Evolutionary conservation across 2,113 vertebrate species (phyloP).

Genomic region (Ploceus nigricollis): DNA sequence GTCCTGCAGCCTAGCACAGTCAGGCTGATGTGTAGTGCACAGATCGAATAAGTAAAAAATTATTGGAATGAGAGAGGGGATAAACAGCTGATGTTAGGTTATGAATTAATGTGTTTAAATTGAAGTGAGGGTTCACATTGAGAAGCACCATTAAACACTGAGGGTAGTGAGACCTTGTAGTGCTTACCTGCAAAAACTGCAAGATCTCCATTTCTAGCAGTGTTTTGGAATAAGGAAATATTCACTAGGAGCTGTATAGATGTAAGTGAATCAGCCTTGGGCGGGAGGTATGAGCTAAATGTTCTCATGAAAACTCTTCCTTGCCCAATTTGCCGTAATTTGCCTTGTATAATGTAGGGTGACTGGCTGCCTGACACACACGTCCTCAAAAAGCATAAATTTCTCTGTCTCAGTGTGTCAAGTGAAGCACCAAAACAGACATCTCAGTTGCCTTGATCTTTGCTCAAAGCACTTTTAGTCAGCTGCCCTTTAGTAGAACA

Average conservation of each 20-base stretch:
- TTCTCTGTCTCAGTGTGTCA: not conserved
- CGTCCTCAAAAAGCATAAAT: not conserved
- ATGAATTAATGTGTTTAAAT: not conserved
- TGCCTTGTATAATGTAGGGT: not conserved
- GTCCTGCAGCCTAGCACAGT: not conserved
- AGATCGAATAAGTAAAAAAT: not conserved
- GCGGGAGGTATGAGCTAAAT: not conserved
- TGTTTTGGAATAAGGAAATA: not conserved
- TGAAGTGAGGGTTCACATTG: not conserved
- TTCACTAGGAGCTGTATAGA: not conserved
- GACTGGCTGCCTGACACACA: not conserved
- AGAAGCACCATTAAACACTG: not conserved
- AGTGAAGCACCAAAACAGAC: not conserved
- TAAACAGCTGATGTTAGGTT: not conserved
- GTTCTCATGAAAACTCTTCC: not conserved
- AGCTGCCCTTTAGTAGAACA: not conserved
- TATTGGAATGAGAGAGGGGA: not conserved
- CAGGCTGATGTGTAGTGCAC: not conserved
- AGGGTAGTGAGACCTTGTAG: not conserved
- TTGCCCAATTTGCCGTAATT: not conserved
- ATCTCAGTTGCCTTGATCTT: not conserved
- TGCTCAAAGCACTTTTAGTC: not conserved
- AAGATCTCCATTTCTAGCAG: not conserved
- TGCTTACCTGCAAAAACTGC: not conserved
- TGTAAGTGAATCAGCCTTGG: not conserved